These are phyloP conservation scores for Galagoides demidoff DNA, from an alignment of 2,797 vertebrate species.

Conservation along the genomic window DNA sequence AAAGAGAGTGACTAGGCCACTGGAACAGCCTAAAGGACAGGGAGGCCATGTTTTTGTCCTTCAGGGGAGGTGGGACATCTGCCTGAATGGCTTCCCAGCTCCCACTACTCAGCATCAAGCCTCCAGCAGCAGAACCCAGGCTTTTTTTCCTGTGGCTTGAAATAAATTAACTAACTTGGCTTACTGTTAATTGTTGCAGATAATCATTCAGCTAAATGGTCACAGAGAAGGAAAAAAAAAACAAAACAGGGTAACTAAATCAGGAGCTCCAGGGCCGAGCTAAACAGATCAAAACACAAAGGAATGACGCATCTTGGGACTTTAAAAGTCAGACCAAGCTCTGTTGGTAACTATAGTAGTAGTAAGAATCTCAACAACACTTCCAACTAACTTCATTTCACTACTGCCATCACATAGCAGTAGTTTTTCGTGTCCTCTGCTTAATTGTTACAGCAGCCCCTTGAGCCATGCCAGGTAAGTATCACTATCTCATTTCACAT, in stretches of 20 bases:
- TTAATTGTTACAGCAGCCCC: not conserved
- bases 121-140: not conserved
- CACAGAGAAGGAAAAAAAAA: not conserved
- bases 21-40: not conserved
- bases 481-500: not conserved
- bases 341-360: not conserved
- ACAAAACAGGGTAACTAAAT: not conserved
- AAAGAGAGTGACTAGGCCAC: not conserved
- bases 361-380: not conserved
- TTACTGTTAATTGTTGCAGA: not conserved
- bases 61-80: not conserved
- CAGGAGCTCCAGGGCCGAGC: not conserved
- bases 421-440: not conserved
- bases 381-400: not conserved
- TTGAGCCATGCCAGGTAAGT: not conserved
- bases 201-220: constrained; percentile 6
- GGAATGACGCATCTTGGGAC: not conserved
- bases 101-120: not conserved
- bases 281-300: not conserved
- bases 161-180: not conserved
- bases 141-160: not conserved
- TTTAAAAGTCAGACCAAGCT: not conserved
- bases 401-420: not conserved
- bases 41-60: not conserved
- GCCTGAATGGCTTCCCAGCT: not conserved